Conservation (phyloP, 64 coral and sea anemone species). For the Montipora sp. region DNA sequence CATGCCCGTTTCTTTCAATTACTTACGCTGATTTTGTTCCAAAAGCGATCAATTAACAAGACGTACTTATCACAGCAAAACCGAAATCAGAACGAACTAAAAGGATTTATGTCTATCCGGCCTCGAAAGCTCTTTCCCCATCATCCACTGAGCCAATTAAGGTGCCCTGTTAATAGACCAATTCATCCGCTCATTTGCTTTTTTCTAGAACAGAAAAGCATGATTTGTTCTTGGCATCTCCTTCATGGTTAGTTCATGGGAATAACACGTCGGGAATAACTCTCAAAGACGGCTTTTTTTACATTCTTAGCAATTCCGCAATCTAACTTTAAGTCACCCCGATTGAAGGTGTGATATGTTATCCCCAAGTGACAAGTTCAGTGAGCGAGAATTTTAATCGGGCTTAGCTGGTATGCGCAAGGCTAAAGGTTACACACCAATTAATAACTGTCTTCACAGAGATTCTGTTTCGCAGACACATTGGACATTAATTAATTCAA, state of each 20-base stretch:
- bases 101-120: not conserved
- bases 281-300: not conserved
- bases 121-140: not conserved
- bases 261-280: not conserved
- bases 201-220: not conserved
- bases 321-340: too few relatives aligned
- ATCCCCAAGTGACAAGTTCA: too few relatives aligned
- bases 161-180: too few relatives aligned
- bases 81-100: not conserved
- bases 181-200: too few relatives aligned
- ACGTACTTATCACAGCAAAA: not conserved
- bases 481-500: constrained; percentile 36
- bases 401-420: not conserved
- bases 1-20: too few relatives aligned
- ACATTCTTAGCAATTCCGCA: not conserved
- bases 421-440: constrained; percentile 39
- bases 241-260: not conserved
- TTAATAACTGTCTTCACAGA: constrained; percentile 45
- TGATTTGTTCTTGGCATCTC: not conserved
- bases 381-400: not conserved
- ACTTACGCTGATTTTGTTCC: not conserved
- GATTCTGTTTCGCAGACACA: constrained; percentile 22
- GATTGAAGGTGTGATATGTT: too few relatives aligned
- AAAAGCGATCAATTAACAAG: not conserved
- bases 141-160: too few relatives aligned